phyloP scores from a whole-genome alignment of 2,797 vertebrate species.

The Lepilemur septentrionalis region DNA sequence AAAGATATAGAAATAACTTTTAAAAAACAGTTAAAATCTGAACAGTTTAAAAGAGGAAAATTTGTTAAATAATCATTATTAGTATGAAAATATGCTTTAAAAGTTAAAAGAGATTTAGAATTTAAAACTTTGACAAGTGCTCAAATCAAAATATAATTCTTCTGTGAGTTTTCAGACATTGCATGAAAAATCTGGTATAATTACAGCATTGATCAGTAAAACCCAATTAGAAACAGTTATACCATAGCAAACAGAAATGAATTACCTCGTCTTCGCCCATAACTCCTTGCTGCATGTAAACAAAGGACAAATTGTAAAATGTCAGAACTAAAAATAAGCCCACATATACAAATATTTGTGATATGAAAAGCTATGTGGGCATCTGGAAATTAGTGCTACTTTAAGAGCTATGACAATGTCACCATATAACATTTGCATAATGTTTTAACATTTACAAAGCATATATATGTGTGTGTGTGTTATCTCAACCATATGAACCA shows the following conservation, averaged over 20 bases:
- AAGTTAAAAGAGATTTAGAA: constrained; percentile 72
- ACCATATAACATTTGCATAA: background rate
- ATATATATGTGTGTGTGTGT: background rate
- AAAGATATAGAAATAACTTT: constrained; percentile 32
- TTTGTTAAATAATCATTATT: constrained; percentile 73
- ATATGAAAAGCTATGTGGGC: constrained; percentile 78
- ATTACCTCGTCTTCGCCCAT: constrained; percentile 99
- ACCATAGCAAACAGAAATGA: constrained; percentile 85
- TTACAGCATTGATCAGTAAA: constrained; percentile 79
- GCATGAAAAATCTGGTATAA: constrained; percentile 76
- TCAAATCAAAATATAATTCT: constrained; percentile 57
- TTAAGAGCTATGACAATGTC: constrained; percentile 27
- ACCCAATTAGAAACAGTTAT: constrained; percentile 81
- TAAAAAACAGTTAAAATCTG: constrained; percentile 34
- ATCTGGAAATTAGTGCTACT: constrained; percentile 46
- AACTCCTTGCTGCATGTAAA: constrained; percentile 99
- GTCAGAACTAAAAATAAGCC: constrained; percentile 82
- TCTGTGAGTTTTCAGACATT: constrained; percentile 72
- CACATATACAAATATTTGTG: constrained; percentile 77
- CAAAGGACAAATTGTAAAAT: constrained; percentile 91
- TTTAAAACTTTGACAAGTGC: constrained; percentile 62
- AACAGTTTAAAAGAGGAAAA: constrained; percentile 19
- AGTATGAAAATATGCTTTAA: constrained; percentile 71
- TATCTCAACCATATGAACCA: background rate
- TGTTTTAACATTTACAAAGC: constrained; percentile 37